Percentiles rank a stretch among this genome's conserved stretches.
Conservation (phyloP, 2,888 invertebrate species). For the Chymomyza amoena region DNA sequence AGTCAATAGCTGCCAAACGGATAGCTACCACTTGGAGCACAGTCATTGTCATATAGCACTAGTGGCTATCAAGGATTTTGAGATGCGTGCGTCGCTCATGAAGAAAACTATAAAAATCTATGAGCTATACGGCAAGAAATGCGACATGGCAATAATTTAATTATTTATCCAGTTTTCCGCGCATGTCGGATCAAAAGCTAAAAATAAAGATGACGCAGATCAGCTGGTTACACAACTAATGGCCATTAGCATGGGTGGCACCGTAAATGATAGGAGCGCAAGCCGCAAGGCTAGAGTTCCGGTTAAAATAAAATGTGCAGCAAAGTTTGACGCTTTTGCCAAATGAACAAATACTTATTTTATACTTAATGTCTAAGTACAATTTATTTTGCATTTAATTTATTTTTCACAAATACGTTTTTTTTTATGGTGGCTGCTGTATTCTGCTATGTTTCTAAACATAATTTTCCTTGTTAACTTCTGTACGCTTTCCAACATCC, state of each 20-base stretch:
- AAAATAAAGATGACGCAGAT: constrained; percentile 11
- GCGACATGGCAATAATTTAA: constrained; percentile 34
- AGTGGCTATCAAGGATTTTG: constrained; percentile 36
- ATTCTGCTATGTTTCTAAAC: neutral
- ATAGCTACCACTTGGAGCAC: constrained; percentile 47
- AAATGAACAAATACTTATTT: constrained; percentile 7
- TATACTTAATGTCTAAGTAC: neutral
- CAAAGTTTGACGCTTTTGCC: too few relatives aligned
- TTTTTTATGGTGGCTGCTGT: too few relatives aligned
- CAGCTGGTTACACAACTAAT: constrained; percentile 28
- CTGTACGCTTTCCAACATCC: neutral
- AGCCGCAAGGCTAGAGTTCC: neutral
- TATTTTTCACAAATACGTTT: too few relatives aligned
- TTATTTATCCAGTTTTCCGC: constrained; percentile 26
- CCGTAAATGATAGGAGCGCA: neutral
- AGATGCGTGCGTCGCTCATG: constrained; percentile 32
- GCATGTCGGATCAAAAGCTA: neutral
- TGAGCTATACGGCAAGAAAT: constrained; percentile 36
- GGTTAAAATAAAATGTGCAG: constrained; percentile 20
- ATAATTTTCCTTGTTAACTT: neutral
- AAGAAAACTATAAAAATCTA: constrained; percentile 50
- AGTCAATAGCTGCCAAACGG: constrained; percentile 59
- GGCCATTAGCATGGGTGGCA: neutral
- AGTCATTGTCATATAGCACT: constrained; percentile 57
- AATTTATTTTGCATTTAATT: too few relatives aligned